Percentiles rank a stretch among this genome's conserved stretches.
Evolutionary conservation across 2,113 vertebrate species (phyloP).

Genomic region (Gambusia affinis): DNA sequence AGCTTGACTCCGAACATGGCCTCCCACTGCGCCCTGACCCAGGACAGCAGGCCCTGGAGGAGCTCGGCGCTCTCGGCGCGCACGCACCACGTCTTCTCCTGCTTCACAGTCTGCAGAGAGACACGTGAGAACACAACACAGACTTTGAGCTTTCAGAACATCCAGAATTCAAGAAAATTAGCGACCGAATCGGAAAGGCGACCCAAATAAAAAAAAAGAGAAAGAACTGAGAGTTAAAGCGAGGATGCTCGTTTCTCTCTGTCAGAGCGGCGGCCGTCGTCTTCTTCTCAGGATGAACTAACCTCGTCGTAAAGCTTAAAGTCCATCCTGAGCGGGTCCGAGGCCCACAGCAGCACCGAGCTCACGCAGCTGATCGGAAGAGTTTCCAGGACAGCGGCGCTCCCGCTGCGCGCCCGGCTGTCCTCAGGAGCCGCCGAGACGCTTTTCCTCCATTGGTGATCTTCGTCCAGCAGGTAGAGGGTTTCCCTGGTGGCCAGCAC

Average conservation of each 20-base stretch:
- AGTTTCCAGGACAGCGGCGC: slow-evolving; percentile 61
- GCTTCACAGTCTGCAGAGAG: slow-evolving; percentile 74
- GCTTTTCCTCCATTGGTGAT: slow-evolving; percentile 79
- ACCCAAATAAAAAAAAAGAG: too few species aligned
- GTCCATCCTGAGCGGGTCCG: slow-evolving; percentile 81
- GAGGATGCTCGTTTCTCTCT: not conserved
- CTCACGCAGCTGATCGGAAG: slow-evolving; percentile 83
- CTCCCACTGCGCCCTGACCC: slow-evolving; percentile 88
- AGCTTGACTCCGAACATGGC: slow-evolving; percentile 87
- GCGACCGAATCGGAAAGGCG: not conserved
- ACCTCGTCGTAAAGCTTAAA: slow-evolving; percentile 95
- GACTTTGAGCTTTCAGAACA: not conserved
- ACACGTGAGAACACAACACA: not conserved
- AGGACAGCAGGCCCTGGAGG: slow-evolving; percentile 81
- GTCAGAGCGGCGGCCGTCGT: not conserved
- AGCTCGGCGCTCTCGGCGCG: slow-evolving; percentile 79
- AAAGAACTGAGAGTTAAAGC: not conserved
- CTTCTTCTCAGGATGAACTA: slow-evolving; percentile 22
- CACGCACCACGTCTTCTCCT: slow-evolving; percentile 85
- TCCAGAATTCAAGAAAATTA: not conserved
- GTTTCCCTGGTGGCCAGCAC: slow-evolving; percentile 79
- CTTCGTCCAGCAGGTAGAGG: slow-evolving; percentile 78
- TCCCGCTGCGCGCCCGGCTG: slow-evolving; percentile 48
- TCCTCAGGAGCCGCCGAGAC: not conserved
- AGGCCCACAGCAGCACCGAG: slow-evolving; percentile 84